These are phyloP conservation scores for Hyles vespertilio DNA, from an alignment of 1,140 invertebrate genomes.

Conservation along the genomic window DNA sequence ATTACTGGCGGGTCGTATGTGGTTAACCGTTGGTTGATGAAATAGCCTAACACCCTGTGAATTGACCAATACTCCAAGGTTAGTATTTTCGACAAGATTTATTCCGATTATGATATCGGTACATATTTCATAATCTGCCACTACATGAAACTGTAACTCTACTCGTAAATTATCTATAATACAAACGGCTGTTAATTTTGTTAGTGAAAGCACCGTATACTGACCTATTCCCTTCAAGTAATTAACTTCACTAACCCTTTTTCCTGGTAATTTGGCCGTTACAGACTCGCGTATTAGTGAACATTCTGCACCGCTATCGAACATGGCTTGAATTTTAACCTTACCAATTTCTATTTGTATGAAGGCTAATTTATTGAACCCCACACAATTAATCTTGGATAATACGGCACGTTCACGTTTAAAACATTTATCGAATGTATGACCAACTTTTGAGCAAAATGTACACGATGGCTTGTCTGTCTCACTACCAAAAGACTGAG, in stretches of 20 bases:
- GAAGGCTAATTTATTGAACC: not conserved
- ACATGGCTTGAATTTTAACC: no score
- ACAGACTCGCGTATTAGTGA: no score
- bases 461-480: conserved; percentile 5
- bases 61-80: conserved; percentile 4
- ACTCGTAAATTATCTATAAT: conserved; percentile 10
- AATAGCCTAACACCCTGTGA: not conserved
- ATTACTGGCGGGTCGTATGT: not conserved
- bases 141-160: conserved; percentile 13
- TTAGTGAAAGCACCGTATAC: conserved; percentile 4
- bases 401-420: conserved; percentile 13
- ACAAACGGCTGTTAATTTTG: not conserved
- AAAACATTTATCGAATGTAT: conserved; percentile 29
- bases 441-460: conserved; percentile 13
- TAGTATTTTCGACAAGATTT: conserved; percentile 8
- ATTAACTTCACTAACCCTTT: no score
- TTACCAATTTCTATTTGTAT: no score
- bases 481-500: no score
- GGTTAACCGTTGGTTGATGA: not conserved
- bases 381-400: conserved; percentile 13
- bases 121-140: conserved; percentile 16
- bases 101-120: conserved; percentile 14
- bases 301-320: no score
- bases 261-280: no score
- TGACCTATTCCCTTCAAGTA: conserved; percentile 12